These are phyloP conservation scores for Pyrrhia umbra DNA, from an alignment of 2,888 invertebrate genomes.

Conservation along the genomic window DNA sequence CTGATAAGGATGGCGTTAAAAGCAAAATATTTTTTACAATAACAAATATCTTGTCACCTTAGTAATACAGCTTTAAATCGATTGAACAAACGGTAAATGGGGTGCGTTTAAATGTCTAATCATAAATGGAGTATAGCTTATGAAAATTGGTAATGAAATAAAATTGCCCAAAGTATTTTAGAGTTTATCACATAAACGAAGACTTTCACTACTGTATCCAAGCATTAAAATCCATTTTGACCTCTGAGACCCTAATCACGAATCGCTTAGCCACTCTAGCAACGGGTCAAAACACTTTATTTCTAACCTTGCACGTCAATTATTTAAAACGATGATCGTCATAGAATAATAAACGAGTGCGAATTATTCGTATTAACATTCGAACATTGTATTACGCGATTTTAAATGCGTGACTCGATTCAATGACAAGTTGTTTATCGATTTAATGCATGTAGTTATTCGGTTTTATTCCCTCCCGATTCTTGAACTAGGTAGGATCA, in stretches of 20 bases:
- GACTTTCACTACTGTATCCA: background rate
- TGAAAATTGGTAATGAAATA: background rate
- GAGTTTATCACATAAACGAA: too few relatives aligned
- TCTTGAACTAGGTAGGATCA: too few relatives aligned
- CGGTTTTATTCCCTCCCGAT: background rate
- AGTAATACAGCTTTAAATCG: too few relatives aligned
- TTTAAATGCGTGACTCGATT: constrained; percentile 19
- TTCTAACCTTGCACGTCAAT: constrained; percentile 59
- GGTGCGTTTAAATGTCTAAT: too few relatives aligned
- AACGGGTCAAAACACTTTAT: constrained; percentile 32
- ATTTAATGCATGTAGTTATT: background rate
- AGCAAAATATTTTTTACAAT: too few relatives aligned
- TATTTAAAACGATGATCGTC: constrained; percentile 39
- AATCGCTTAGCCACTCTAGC: background rate
- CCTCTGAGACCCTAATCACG: background rate
- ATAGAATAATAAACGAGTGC: constrained; percentile 57
- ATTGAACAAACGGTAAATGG: too few relatives aligned
- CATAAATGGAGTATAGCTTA: too few relatives aligned
- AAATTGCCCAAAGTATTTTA: background rate
- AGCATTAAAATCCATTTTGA: background rate
- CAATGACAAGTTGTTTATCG: constrained; percentile 2
- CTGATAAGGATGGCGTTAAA: too few relatives aligned
- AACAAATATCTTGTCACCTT: too few relatives aligned
- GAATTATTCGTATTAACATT: constrained; percentile 33
- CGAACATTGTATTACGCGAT: constrained; percentile 9